Evolutionary conservation across 2,888 invertebrate genomes (phyloP).

Genomic region (Ectobius pallidus): DNA sequence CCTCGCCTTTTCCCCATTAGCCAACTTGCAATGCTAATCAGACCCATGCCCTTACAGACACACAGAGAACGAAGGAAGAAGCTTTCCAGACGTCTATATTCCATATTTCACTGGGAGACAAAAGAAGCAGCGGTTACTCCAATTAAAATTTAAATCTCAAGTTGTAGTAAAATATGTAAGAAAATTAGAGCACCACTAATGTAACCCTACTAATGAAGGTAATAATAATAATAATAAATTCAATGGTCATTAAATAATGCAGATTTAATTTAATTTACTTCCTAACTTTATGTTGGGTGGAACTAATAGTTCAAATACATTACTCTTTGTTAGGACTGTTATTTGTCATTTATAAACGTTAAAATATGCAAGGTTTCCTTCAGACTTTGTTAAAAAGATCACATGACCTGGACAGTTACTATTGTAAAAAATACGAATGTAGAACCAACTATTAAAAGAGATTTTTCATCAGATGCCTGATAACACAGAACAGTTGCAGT

Average conservation of each 20-base stretch:
- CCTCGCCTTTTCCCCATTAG: constrained; percentile 32
- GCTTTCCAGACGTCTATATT: background rate
- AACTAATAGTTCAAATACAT: too few species aligned
- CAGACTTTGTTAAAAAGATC: too few species aligned
- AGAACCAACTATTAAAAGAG: too few species aligned
- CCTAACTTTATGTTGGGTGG: too few species aligned
- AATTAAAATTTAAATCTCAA: constrained; percentile 10
- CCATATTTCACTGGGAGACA: background rate
- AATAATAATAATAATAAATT: background rate
- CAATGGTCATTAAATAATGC: background rate
- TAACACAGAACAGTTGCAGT: too few species aligned
- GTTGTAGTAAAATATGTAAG: background rate
- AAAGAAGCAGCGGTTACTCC: constrained; percentile 1
- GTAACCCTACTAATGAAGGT: background rate
- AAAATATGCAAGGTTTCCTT: too few species aligned
- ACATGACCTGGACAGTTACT: too few species aligned
- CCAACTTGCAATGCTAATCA: constrained; percentile 34
- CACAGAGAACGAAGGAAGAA: background rate
- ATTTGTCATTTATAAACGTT: too few species aligned
- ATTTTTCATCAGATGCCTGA: too few species aligned
- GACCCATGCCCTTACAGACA: constrained; percentile 24
- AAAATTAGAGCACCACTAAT: background rate
- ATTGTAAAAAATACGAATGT: too few species aligned
- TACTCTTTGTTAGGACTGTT: too few species aligned
- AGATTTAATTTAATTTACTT: too few species aligned